These are phyloP conservation scores for Machimus atricapillus DNA, from an alignment of 2,888 invertebrate genomes.

Conservation along the genomic window DNA sequence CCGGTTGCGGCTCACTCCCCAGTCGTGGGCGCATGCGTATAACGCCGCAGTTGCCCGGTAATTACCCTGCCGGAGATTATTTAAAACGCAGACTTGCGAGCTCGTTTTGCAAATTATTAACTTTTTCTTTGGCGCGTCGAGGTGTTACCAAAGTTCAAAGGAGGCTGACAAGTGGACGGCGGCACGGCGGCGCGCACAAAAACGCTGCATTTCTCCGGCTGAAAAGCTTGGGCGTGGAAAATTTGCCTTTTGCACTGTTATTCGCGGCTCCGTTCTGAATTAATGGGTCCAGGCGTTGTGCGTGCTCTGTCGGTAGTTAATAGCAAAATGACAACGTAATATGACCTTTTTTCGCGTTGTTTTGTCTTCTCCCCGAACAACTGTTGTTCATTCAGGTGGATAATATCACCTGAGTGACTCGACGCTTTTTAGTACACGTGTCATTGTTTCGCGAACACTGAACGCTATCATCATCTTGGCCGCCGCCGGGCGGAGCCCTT, in stretches of 20 bases:
- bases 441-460: slow-evolving; percentile 6
- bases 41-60: not conserved
- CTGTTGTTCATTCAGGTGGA: slow-evolving; percentile 26
- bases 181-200: not conserved
- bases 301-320: slow-evolving; percentile 24
- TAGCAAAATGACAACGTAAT: slow-evolving; percentile 30
- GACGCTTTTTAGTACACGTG: slow-evolving; percentile 6
- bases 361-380: slow-evolving; percentile 10
- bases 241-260: slow-evolving; percentile 25
- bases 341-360: not conserved
- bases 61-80: slow-evolving; percentile 17
- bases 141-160: slow-evolving; percentile 33
- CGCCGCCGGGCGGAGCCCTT: not conserved
- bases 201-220: slow-evolving; percentile 26
- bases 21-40: slow-evolving; percentile 17
- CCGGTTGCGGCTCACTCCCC: not conserved
- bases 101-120: slow-evolving; percentile 21
- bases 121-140: not conserved
- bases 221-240: slow-evolving; percentile 30
- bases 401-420: slow-evolving; percentile 5
- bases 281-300: slow-evolving; percentile 13
- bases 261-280: not conserved
- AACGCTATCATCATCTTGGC: not conserved
- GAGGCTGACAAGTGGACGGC: not conserved
- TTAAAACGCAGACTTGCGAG: slow-evolving; percentile 3